These are phyloP conservation scores for Pyrgus malvae DNA, from an alignment of 2,888 invertebrate species.

Conservation along the genomic window DNA sequence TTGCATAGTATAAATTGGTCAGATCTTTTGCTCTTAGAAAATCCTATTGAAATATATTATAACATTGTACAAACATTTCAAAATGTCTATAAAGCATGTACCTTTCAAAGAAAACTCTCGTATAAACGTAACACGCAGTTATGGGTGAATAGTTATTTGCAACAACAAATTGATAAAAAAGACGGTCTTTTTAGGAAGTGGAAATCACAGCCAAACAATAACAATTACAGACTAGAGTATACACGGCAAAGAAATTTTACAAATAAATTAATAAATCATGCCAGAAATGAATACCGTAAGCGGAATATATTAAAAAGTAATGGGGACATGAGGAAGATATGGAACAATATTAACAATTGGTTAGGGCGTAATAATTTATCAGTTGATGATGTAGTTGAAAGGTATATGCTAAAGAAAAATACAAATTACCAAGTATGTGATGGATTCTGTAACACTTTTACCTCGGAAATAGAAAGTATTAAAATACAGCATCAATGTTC, in stretches of 20 bases:
- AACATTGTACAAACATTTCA: not conserved
- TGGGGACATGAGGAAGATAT: constrained; percentile 8
- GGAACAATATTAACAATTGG: constrained; percentile 7
- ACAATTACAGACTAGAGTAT: constrained; percentile 9
- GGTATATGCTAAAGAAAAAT: not conserved
- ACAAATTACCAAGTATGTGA: not conserved
- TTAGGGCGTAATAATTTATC: constrained; percentile 8
- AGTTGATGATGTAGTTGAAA: constrained; percentile 4
- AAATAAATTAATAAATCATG: constrained; percentile 1
- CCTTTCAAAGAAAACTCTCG: not conserved
- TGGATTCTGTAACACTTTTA: not conserved
- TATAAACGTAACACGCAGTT: not conserved
- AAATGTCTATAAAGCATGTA: constrained; percentile 1
- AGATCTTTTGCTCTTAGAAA: not conserved
- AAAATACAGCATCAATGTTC: not conserved
- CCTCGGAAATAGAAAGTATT: not conserved
- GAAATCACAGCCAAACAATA: constrained; percentile 10
- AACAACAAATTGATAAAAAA: not conserved
- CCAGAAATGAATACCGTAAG: not conserved
- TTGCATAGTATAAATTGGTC: not conserved
- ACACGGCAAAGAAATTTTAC: constrained; percentile 5
- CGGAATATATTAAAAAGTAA: not conserved
- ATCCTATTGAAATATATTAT: not conserved
- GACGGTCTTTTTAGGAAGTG: not conserved
- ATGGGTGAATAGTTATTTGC: not conserved